Conservation (phyloP, 2,113 vertebrate species). For the Sceloporus tristichus region DNA sequence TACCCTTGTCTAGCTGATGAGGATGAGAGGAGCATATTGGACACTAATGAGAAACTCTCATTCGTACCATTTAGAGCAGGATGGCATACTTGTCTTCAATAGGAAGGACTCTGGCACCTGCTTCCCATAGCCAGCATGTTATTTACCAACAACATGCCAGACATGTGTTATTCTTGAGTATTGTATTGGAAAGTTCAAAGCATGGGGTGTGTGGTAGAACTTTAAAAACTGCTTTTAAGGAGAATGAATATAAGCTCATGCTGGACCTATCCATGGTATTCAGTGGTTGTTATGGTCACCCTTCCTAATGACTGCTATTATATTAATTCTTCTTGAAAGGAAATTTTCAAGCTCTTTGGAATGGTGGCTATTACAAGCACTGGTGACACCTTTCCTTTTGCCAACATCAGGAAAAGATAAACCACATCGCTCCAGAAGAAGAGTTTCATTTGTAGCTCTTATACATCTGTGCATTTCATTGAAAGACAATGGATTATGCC, state of each 20-base stretch:
- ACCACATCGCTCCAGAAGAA: no score
- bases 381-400: background rate
- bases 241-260: no score
- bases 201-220: background rate
- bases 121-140: no score
- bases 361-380: background rate
- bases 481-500: background rate
- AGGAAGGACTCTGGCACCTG: no score
- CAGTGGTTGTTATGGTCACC: no score
- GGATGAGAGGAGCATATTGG: background rate
- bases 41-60: background rate
- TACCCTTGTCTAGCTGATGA: no score
- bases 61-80: background rate
- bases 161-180: no score
- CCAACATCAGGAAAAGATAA: no score
- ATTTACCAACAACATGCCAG: no score
- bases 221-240: background rate
- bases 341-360: background rate
- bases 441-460: background rate
- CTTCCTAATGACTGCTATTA: no score
- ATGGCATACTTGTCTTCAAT: background rate
- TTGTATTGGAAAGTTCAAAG: background rate
- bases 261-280: no score
- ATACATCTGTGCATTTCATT: background rate
- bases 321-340: no score